Base-by-base conservation (phyloP, 2,888 invertebrate genomes). In the Crocallis elinguaria region DNA sequence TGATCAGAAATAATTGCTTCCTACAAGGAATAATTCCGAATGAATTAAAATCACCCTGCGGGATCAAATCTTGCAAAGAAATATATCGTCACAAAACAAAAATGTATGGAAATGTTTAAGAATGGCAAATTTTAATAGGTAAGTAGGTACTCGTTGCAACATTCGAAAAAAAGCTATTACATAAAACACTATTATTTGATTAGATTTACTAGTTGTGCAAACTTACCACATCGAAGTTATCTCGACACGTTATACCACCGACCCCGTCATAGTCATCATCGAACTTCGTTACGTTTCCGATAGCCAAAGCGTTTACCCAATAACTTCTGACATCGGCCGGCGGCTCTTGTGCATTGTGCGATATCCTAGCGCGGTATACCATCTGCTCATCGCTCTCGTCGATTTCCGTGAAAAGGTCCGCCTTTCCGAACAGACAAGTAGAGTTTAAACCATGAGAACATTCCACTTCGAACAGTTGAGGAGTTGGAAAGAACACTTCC, bases 401-500 rank as follows among this genome's bases (percentile, higher is more conserved):
- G 59, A 81, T 69, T 71, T 90, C 71, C 64, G 74, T 54, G 64
- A 81, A 61, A 63, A 82, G 71, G 71, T 84, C 64, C 72, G 82
- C 64, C 64, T 76, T 76, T 65, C 88, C 77, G 65, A 87, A 75
- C 75, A 67, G 39, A 84, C 92, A 79, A 70, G 86, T 66, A 49
- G 84, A 64, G 84, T 88, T 86, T 0, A 87, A 73, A 36, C 79
- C 79, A 42, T 86, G 67, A 11, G 62, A 68, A 70, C 91, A 77
- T 63, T 82, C 72, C 64, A 88, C 67, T 71, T 85, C 61, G 77
- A 89, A 94, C 11, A 94, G 72, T 16, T 88, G 86, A 4, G 92
- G 88, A 0, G 94, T 89, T 1, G 95, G 95, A 67, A 95, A 95
- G 77, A 93, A 95, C 57, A 93, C 86, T 48, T 86, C 77, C 29